Evolutionary conservation across 2,888 invertebrate species (phyloP), one percentile per base, ranked within the genome.

Genomic region (Drosophila colorata): DNA sequence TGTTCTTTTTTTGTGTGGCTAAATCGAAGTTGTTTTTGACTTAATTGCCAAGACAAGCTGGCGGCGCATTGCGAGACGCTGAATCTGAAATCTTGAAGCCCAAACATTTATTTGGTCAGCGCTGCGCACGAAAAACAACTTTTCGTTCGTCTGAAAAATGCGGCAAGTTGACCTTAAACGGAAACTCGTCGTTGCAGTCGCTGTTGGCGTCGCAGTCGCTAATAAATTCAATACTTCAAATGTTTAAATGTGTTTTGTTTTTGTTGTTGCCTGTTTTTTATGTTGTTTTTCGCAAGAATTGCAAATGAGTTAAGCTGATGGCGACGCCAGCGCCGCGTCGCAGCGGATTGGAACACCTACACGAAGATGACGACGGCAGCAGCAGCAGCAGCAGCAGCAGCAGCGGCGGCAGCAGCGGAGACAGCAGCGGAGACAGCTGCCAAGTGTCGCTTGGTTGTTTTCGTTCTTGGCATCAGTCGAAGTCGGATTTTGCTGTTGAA

Each of bases 111-210:
- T 75, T 83, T 81, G 83, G 88, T 69, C 86, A 79, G 51, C 61
- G 51, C 51, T 33, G 65, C 73, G 58, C 55, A 85, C 75, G 76
- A 79, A 78, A 80, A 88, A 61, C 85, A 80, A 81, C 81, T 88
- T 88, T 88, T 79, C 80, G 87, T 52, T 72, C 51, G 52, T 64
- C 69, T 73, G 89, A 84, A 88, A 88, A 86, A 86, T 74, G 72
- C 81, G 74, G 69, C 82, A 67, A 69, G 77, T 71, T 87, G 85
- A 88, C 85, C 88, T 85, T 85, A 85, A 84, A 88, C 85, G 87
- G 88, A 85, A 85, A 88, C 85, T 75, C 72, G 85, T 81, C 70
- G 68, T 31, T 74, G 74, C 58, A 69, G 61, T 66, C 77, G 55
- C 33, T 6, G 76, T 46, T 28, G 23, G n/a, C 57, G 59, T 57